phyloP scores from a whole-genome alignment of 2,888 invertebrate species.

The Catocala fraxini region DNA sequence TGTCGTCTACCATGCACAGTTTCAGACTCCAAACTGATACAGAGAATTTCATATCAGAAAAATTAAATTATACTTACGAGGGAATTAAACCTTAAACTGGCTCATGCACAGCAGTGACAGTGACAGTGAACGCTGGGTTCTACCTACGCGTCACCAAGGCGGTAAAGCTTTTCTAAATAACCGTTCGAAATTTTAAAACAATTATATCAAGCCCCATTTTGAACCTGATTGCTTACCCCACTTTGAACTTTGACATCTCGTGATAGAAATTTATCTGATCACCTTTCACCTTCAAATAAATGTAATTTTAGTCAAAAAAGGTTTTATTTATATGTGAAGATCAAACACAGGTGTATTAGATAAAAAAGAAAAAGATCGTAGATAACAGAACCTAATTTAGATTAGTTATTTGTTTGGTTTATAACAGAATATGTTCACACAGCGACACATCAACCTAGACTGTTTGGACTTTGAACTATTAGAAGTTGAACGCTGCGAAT shows the following conservation, averaged over 20 bases:
- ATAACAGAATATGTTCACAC: constrained; percentile 51
- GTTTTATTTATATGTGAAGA: constrained; percentile 68
- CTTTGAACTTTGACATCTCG: constrained; percentile 66
- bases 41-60: no score
- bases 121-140: no score
- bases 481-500: no score
- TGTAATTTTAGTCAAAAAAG: constrained; percentile 49
- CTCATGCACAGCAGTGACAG: no score
- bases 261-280: constrained; percentile 61
- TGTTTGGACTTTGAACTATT: no score
- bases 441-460: no score
- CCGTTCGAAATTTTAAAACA: constrained; percentile 27
- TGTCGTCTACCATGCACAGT: no score
- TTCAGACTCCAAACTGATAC: no score
- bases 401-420: constrained; percentile 47
- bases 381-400: constrained; percentile 34
- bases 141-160: no score
- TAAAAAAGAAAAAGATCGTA: constrained; percentile 24
- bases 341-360: constrained; percentile 68
- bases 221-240: constrained; percentile 50
- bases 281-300: constrained; percentile 54
- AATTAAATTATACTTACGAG: no score
- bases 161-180: constrained; percentile 13
- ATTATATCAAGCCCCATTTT: constrained; percentile 33
- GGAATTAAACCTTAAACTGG: no score